Evolutionary conservation across 1,140 invertebrate genomes (phyloP), one percentile per base, ranked within the genome.

Genomic region (Drosophila fuyamai): DNA sequence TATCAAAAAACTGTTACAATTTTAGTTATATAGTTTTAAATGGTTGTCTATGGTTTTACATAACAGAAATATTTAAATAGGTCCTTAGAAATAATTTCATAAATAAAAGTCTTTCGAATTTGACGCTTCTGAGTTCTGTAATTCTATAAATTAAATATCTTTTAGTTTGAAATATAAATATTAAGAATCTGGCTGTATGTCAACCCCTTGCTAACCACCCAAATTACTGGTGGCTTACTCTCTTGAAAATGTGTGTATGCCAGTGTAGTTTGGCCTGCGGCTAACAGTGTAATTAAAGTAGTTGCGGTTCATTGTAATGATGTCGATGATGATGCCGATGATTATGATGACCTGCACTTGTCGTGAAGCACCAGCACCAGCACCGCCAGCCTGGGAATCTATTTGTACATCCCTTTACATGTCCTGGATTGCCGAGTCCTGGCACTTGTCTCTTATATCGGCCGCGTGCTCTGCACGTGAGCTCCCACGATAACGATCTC

Each of bases 381-480:
- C 27, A 18, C 13, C 4, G 29, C 14, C 63, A 36, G 73, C 74
- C 75, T 65, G 70, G 61, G 75, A 76, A 62, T 72, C 72, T 76
- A 76, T 72, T 72, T 71, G 65, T 71, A 57, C 67, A 67, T 14
- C 48, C 44, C 47, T 46, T 40, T 53, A 32, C 57, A 71, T 41
- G 75, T 77, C 50, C 58, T 68, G 58, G 14, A 23, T 13, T 1
- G 29, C 1, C 48, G 48, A 61, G 63, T 84, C 56, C 67, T 44
- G 58, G 53, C 70, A 78, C 81, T 85, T 84, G 82, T 68, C n/a
- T 35, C 13, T 12, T 4, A 43, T n/a, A 68, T 5, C 9, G 51
- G 89, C 81, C 88, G 88, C 83, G 88, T 91, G 88, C 41, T 50
- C 59, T 81, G 79, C 88, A 91, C 88, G 88, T 90, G 86, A 74